Percentiles rank a stretch among this genome's conserved stretches.
phyloP scores from a whole-genome alignment of 2,797 vertebrate genomes.

The Prionace glauca region DNA sequence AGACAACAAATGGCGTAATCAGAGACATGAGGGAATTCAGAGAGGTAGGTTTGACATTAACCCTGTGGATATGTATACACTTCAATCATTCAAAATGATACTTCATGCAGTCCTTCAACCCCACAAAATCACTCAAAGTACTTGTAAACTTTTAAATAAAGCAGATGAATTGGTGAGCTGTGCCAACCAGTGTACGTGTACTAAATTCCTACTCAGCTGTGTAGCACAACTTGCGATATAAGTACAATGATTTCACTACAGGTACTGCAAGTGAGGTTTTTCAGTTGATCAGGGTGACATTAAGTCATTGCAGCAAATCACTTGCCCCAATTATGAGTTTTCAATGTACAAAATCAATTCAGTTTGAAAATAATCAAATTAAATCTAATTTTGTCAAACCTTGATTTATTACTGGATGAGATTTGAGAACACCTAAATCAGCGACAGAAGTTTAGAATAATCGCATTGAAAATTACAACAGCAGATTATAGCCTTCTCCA shows the following conservation, averaged over 20 bases:
- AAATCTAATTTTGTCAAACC: not conserved
- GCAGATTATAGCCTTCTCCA: not conserved
- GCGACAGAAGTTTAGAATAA: not conserved
- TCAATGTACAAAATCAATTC: not conserved
- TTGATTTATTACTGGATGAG: not conserved
- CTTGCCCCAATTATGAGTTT: not conserved
- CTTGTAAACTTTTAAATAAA: not conserved
- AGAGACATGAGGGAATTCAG: not conserved
- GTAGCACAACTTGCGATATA: not conserved
- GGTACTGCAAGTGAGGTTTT: not conserved
- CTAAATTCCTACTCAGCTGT: not conserved
- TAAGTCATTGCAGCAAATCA: not conserved
- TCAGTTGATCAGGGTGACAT: not conserved
- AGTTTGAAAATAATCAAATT: conserved; percentile 23
- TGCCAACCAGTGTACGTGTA: no score
- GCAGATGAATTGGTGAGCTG: not conserved
- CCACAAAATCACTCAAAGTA: no score
- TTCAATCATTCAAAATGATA: conserved; percentile 23
- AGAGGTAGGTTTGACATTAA: not conserved
- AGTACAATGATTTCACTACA: not conserved
- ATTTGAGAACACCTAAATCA: not conserved
- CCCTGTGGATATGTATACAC: not conserved
- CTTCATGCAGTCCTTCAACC: not conserved
- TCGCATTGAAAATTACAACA: not conserved
- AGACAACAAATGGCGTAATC: no score